Conservation (phyloP, 2,113 vertebrate genomes). For the Apus apus region DNA sequence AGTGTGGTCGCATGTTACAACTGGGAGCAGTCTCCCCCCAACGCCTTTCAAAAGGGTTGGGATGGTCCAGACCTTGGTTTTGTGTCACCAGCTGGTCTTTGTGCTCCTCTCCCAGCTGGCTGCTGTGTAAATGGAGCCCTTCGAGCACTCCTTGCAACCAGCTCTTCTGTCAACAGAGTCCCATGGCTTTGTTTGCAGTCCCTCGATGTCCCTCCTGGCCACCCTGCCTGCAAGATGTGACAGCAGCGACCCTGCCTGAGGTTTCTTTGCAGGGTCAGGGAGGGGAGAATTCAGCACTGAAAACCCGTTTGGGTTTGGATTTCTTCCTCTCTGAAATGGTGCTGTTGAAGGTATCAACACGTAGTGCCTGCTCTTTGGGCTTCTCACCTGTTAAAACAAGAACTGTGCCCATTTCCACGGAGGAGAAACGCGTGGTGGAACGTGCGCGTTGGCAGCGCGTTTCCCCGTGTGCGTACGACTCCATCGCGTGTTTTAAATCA, state of each 20-base stretch:
- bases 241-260: neutral
- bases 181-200: neutral
- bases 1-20: accelerated
- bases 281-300: neutral
- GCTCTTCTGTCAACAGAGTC: neutral
- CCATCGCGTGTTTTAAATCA: neutral
- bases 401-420: neutral
- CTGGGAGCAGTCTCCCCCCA: neutral
- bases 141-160: neutral
- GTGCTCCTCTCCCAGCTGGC: neutral
- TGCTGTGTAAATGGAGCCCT: neutral
- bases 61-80: neutral
- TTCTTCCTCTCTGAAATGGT: accelerated
- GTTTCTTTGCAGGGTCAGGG: neutral
- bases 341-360: neutral
- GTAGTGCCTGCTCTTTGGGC: neutral
- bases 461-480: accelerated
- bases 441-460: accelerated
- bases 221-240: neutral
- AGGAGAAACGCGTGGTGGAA: neutral
- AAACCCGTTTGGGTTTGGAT: neutral
- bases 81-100: accelerated
- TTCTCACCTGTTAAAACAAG: neutral
- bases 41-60: neutral
- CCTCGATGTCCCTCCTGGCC: neutral